Conservation (phyloP, 2,888 invertebrate species). For the Chaetogeoica ovagalla region DNA sequence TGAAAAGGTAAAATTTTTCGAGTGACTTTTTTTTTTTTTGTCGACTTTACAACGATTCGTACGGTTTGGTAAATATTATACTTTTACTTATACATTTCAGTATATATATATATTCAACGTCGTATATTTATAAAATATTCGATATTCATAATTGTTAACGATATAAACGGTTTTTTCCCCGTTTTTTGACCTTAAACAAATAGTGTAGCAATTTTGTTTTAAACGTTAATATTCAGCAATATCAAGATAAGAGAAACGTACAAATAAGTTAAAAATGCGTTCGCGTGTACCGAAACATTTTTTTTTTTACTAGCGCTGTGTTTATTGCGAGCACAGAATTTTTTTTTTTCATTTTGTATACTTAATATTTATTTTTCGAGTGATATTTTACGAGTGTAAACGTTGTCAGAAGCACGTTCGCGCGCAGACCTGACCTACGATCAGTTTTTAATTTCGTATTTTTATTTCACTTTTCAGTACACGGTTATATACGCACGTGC, state of each 20-base stretch:
- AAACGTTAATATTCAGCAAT: too few species aligned
- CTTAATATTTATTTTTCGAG: conserved; percentile 8
- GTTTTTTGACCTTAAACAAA: too few species aligned
- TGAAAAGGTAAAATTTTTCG: too few species aligned
- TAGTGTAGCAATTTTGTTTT: too few species aligned
- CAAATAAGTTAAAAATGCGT: neutral
- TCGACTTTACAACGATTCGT: too few species aligned
- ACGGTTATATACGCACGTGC: neutral
- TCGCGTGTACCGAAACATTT: neutral
- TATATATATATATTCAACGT: neutral
- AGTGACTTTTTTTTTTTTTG: too few species aligned
- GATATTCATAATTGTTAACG: too few species aligned
- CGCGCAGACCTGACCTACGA: conserved; percentile 35
- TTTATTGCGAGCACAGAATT: neutral
- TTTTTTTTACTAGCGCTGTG: conserved; percentile 2
- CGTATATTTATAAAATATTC: neutral
- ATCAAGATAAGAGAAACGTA: neutral
- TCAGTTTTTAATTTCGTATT: conserved; percentile 36
- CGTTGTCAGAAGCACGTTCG: conserved; percentile 25
- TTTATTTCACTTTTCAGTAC: conserved; percentile 4
- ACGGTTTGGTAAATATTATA: too few species aligned
- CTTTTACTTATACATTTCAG: too few species aligned
- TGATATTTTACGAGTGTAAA: conserved; percentile 33
- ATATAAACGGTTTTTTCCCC: too few species aligned
- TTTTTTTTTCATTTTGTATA: conserved; percentile 4